Percentiles rank a stretch among this genome's conserved stretches.
Evolutionary conservation across 1,140 invertebrate species (phyloP).

Genomic region (Zaprionus inermis): DNA sequence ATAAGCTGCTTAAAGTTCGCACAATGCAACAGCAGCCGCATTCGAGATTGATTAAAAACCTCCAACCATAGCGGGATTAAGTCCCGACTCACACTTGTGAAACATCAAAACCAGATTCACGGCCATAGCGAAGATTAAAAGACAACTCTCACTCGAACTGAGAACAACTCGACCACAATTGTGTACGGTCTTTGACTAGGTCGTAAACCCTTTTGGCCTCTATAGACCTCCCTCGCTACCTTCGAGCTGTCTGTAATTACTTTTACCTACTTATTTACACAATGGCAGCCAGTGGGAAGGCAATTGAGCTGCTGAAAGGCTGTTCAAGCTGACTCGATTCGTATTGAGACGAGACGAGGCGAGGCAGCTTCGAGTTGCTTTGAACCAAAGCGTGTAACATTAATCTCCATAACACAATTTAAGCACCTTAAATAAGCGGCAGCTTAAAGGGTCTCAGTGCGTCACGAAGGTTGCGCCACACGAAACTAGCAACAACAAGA

Average conservation of each 20-base stretch:
- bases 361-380: neutral
- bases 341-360: neutral
- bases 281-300: constrained; percentile 21
- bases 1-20: constrained; percentile 43
- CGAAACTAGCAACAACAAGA: constrained; percentile 13
- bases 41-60: constrained; percentile 42
- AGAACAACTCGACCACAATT: neutral
- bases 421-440: constrained; percentile 74
- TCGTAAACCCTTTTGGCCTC: constrained; percentile 42
- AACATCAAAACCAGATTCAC: constrained; percentile 38
- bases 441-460: constrained; percentile 59
- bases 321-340: constrained; percentile 37
- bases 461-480: constrained; percentile 7
- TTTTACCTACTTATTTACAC: constrained; percentile 56
- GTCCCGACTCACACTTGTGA: constrained; percentile 21
- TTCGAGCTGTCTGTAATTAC: constrained; percentile 62
- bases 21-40: constrained; percentile 12
- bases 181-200: neutral
- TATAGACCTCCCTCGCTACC: neutral
- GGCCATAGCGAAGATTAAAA: constrained; percentile 32
- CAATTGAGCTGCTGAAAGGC: constrained; percentile 24
- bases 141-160: constrained; percentile 21
- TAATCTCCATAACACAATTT: constrained; percentile 76
- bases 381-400: constrained; percentile 56
- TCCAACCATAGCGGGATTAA: constrained; percentile 24